Base-by-base conservation (phyloP, 2,888 invertebrate species). In the Crematogaster levior region DNA sequence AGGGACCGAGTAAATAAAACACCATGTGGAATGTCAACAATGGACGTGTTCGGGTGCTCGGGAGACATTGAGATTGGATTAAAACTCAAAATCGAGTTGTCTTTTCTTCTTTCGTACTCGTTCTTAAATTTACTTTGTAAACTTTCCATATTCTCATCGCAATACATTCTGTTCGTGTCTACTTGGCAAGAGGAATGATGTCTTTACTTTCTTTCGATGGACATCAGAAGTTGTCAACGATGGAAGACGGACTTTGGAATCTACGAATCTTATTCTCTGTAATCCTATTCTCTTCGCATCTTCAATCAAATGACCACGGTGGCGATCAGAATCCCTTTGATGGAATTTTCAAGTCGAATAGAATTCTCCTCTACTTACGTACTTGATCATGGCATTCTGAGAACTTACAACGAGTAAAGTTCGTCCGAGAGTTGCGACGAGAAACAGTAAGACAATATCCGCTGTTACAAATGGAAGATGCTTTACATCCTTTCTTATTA, bases 81-180 rank as follows among this genome's bases (percentile, higher is more conserved):
- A 92, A 93, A 93, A 93, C 92, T 93, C 92, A 89, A 91, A 92
- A 93, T 92, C 91, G 91, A 93, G 91, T 93, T 93, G 88, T 88
- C 83, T 84, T 89, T 84, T 84, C 86, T 85, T 68, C 83, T 86
- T 83, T 74, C 82, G 85, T 65, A 74, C 74, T 82, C 87, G 85
- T 85, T 86, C 85, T 86, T 88, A 92, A 92, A 93, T 92, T 93
- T 93, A 93, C 93, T 93, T 91, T 91, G 75, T 89, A 82, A 93
- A 93, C 92, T 92, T 92, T 91, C 88, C 90, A 91, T 90, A 91
- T 92, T 81, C 46, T 58, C 56, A 18, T 12, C 58, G 37, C 58
- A 81, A 74, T 83, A 68, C 56, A 56, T 68, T 82, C 58, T 61
- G 30, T 75, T 48, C 63, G 46, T 15, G 24, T 75, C n/a, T 34